Percentiles rank a stretch among this genome's conserved stretches.
phyloP scores from a whole-genome alignment of 1,140 invertebrate genomes.

The Bombyx mori region ASM3026992v2 NC_085127.1:11912001-11912500 shows the following conservation, averaged over 20 bases:
- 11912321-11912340: not conserved
- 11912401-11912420: not conserved
- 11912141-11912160: not conserved
- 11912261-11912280: not conserved
- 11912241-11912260: not conserved
- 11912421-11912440: no score
- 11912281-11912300: not conserved
- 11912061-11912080: not conserved
- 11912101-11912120: not conserved
- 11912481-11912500: no score
- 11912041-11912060: not conserved
- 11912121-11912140: not conserved
- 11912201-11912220: not conserved
- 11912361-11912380: not conserved
- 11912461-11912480: no score
- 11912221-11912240: not conserved
- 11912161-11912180: not conserved
- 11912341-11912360: not conserved
- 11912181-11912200: not conserved
- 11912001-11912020: no score
- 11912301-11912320: not conserved
- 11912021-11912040: no score
- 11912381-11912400: not conserved
- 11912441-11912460: no score
- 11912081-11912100: not conserved